Base-by-base conservation (phyloP, 2,888 invertebrate genomes). In the Hedya salicella region DNA sequence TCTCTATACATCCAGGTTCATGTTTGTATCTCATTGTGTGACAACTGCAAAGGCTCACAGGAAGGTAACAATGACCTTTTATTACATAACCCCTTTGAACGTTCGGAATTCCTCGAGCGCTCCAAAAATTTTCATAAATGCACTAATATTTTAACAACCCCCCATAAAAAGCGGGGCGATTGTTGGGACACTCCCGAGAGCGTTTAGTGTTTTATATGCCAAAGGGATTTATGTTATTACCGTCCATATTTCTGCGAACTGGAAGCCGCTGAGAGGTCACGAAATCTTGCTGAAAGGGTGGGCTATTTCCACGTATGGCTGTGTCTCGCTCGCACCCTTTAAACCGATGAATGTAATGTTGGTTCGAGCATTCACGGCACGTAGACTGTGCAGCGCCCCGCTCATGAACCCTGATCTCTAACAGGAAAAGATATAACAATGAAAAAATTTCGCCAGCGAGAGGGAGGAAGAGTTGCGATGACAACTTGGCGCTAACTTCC, bases 161-260 rank as follows among this genome's bases (percentile, higher is more conserved):
- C 72, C 78, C 81, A 78, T 87, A 86, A 88, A 88, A 87, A 83
- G 81, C 67, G 50, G 62, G 69, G 71, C 70, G 84, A 82, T 74
- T 74, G 76, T 69, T 81, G 81, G 88, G 89, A 90, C 88, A 85
- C 86, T 87, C 86, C 82, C 79, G 82, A 80, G 87, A 88, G 85
- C 91, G 91, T 92, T 92, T 92, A 92, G 92, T 92, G 92, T 92
- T 93, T 92, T 92, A 92, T 92, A 92, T 91, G 90, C 91, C 88
- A 84, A 87, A 89, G 86, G 91, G 92, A 92, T 93, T 92, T 92
- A 92, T 91, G 90, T 92, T 92, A 92, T 92, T 92, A 89, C 92
- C 87, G 84, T 86, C 90, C 92, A 92, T 93, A 92, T 92, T 92
- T 93, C 87, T 91, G 84, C 85, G 86, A 88, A 85, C 89, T 85